Conservation (phyloP, 1,140 invertebrate genomes). For the Rhopalosiphum padi region DNA sequence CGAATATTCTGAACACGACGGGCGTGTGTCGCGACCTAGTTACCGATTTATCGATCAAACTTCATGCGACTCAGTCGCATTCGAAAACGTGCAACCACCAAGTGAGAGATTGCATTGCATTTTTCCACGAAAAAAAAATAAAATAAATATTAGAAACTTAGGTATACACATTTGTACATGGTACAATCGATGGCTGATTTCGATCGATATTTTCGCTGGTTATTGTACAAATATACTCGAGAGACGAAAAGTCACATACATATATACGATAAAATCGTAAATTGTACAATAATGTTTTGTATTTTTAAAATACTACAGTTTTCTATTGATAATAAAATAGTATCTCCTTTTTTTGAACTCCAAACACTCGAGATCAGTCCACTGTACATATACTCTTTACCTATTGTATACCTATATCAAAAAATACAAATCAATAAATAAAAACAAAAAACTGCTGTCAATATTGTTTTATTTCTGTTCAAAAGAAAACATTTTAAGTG, state of each 20-base stretch:
- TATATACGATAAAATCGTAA: neutral
- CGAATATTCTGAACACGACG: no score
- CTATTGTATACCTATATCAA: no score
- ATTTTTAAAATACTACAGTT: neutral
- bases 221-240: neutral
- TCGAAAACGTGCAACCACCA: neutral
- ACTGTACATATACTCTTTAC: no score
- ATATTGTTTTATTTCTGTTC: neutral
- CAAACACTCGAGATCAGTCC: neutral
- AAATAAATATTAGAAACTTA: neutral
- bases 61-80: no score
- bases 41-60: neutral
- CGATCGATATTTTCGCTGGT: neutral
- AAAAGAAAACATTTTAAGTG: neutral
- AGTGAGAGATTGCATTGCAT: neutral
- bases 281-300: neutral
- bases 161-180: neutral
- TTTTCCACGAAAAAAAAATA: neutral
- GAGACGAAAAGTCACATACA: neutral
- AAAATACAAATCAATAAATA: neutral
- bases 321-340: neutral
- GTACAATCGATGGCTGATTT: neutral
- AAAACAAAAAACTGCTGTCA: neutral
- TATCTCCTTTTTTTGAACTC: neutral
- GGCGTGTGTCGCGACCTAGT: neutral